Percentiles rank a stretch among this genome's conserved stretches.
Evolutionary conservation across 2,113 vertebrate species (phyloP).

Genomic region (Tyrannus savana): DNA sequence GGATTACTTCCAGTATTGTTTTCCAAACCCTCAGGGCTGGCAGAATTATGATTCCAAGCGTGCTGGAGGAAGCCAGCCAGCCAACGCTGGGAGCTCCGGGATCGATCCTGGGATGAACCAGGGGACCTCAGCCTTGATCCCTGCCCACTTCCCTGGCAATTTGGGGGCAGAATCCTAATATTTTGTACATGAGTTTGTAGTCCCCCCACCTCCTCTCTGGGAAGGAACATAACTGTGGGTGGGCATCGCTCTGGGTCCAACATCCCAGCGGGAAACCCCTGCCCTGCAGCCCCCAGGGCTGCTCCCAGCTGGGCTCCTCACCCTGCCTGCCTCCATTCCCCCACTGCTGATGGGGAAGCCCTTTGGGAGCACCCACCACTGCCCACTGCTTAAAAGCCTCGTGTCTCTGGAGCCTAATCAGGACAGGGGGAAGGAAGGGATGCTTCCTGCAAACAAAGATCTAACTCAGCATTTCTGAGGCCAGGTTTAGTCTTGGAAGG

Average conservation of each 20-base stretch:
- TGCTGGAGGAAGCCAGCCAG: background rate
- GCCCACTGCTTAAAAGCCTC: background rate
- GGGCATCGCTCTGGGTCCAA: background rate
- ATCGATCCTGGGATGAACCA: background rate
- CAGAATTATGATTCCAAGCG: slow-evolving; percentile 48
- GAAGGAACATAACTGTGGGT: background rate
- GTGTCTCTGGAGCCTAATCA: background rate
- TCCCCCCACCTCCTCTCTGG: background rate
- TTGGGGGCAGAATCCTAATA: too few relatives aligned
- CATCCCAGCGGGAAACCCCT: background rate
- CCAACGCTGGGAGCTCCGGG: background rate
- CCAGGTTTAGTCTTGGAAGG: background rate
- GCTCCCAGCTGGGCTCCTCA: background rate
- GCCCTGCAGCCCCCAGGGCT: background rate
- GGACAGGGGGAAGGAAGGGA: background rate
- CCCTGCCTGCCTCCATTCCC: background rate
- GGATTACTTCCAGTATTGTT: slow-evolving; percentile 74
- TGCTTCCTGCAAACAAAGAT: background rate
- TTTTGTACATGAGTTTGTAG: background rate
- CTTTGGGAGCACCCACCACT: background rate
- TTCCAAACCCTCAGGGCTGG: slow-evolving; percentile 54
- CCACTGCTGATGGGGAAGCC: background rate
- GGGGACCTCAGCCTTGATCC: background rate
- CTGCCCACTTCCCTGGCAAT: rapidly evolving
- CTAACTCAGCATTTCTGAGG: background rate